Evolutionary conservation across 2,888 invertebrate species (phyloP).

Genomic region (Drosophila longiperda): DNA sequence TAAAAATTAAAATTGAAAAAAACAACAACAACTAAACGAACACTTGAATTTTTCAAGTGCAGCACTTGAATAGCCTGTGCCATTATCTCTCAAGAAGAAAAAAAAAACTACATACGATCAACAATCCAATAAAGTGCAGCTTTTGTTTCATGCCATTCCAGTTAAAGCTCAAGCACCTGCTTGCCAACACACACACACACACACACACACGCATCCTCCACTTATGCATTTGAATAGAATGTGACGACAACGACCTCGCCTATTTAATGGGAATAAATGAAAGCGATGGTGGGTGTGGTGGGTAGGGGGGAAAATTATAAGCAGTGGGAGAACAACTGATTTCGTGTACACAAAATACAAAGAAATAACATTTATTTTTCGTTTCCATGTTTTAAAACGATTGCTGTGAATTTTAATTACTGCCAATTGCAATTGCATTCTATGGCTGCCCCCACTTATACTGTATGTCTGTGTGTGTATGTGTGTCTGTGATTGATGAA

Average conservation of each 20-base stretch:
- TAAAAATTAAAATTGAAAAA: not conserved
- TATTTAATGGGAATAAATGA: constrained; percentile 30
- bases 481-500: constrained; percentile 33
- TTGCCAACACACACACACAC: constrained; percentile 6
- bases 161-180: constrained; percentile 49
- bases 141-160: constrained; percentile 39
- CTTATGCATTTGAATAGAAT: constrained; percentile 11
- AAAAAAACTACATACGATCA: constrained; percentile 14
- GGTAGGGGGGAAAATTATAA: constrained; percentile 20
- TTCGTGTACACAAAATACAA: constrained; percentile 15
- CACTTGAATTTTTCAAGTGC: constrained; percentile 51
- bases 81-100: constrained; percentile 53
- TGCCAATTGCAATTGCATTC: constrained; percentile 58
- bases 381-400: constrained; percentile 5
- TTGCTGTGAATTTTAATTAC: constrained; percentile 62
- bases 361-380: not conserved
- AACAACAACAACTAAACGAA: constrained; percentile 7
- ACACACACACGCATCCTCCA: not conserved
- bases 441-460: constrained; percentile 50
- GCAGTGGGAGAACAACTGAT: constrained; percentile 29
- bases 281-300: not conserved
- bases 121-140: constrained; percentile 42
- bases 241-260: constrained; percentile 52
- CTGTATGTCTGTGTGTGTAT: constrained; percentile 4
- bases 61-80: constrained; percentile 36